These are phyloP conservation scores for Hemitrygon akajei DNA, from an alignment of 2,797 vertebrate species.

Conservation along the genomic window DNA sequence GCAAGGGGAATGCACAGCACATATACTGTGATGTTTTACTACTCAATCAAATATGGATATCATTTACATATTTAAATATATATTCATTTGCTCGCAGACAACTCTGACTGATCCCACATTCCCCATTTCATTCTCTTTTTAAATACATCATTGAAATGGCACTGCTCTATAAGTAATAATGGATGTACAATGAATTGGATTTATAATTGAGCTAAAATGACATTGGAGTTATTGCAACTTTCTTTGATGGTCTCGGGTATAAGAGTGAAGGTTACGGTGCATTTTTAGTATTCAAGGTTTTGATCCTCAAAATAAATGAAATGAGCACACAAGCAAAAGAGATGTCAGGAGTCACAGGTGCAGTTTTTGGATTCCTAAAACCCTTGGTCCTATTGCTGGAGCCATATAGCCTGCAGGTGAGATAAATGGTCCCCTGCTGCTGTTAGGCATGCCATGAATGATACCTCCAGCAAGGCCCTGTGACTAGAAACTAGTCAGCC, in stretches of 20 bases:
- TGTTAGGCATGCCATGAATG: slow-evolving; percentile 51
- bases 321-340: neutral
- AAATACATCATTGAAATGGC: neutral
- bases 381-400: slow-evolving; percentile 43
- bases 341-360: slow-evolving; percentile 40
- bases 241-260: neutral
- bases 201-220: neutral
- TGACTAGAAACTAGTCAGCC: slow-evolving; percentile 56
- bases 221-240: slow-evolving; percentile 1
- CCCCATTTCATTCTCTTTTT: neutral
- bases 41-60: slow-evolving; percentile 26
- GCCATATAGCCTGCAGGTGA: slow-evolving; percentile 50
- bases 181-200: neutral
- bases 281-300: neutral
- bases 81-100: slow-evolving; percentile 13
- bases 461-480: slow-evolving; percentile 55
- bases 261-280: neutral
- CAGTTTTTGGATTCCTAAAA: slow-evolving; percentile 45
- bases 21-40: neutral
- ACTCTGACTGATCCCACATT: neutral
- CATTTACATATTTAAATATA: slow-evolving; percentile 32
- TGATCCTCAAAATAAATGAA: neutral
- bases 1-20: neutral
- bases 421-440: slow-evolving; percentile 50
- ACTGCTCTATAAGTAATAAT: neutral